phyloP scores from a whole-genome alignment of 1,140 invertebrate species.

The Cecropterus lyciades region DNA sequence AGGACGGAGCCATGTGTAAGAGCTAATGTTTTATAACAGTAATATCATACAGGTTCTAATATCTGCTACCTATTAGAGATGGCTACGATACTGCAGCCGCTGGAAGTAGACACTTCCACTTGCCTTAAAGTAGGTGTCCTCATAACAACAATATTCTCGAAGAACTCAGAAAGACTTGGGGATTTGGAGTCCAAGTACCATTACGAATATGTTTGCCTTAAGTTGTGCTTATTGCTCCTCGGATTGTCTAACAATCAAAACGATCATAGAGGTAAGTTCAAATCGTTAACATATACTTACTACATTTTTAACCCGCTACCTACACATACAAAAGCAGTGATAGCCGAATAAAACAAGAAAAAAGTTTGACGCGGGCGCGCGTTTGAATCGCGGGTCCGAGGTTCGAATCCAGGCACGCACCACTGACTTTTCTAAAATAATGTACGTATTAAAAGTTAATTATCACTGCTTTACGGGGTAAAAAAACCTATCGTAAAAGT shows the following conservation, averaged over 20 bases:
- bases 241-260: conserved; percentile 58
- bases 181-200: conserved; percentile 43
- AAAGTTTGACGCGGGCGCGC: too few relatives aligned
- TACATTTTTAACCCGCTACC: too few relatives aligned
- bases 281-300: background rate
- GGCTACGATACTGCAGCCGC: conserved; percentile 50
- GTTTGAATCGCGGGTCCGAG: too few relatives aligned
- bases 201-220: conserved; percentile 64
- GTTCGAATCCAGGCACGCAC: too few relatives aligned
- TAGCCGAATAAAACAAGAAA: too few relatives aligned
- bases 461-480: too few relatives aligned
- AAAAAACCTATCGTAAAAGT: too few relatives aligned
- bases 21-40: too few relatives aligned
- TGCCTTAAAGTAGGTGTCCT: conserved; percentile 64
- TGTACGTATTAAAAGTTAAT: too few relatives aligned
- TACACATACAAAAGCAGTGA: too few relatives aligned
- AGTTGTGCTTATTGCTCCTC: conserved; percentile 59
- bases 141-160: conserved; percentile 61
- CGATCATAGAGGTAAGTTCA: conserved; percentile 63
- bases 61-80: conserved; percentile 66
- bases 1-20: too few relatives aligned
- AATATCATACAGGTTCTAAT: conserved; percentile 52
- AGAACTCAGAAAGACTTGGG: conserved; percentile 39
- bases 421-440: too few relatives aligned
- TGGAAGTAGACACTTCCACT: conserved; percentile 50